Percentiles rank a stretch among this genome's conserved stretches.
phyloP scores from a whole-genome alignment of 2,888 invertebrate species.

The Tachystola acroxantha region DNA sequence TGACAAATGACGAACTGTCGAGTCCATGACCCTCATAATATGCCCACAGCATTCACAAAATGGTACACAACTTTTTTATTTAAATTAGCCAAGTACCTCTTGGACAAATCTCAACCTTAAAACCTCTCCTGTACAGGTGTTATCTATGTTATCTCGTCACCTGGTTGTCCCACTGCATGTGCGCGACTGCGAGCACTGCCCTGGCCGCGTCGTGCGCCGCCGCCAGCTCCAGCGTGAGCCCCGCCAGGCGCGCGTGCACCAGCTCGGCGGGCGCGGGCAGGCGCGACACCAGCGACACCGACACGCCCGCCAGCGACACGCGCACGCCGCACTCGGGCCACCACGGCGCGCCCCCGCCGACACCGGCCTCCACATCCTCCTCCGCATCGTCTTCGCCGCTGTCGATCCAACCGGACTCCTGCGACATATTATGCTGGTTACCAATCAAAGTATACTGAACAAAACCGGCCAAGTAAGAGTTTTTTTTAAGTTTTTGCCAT shows the following conservation, averaged over 20 bases:
- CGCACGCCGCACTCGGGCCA: slow-evolving; percentile 80
- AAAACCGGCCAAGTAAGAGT: not conserved
- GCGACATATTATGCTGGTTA: not conserved
- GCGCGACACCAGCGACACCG: slow-evolving; percentile 87
- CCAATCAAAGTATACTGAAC: too few species aligned
- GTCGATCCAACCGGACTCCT: slow-evolving; percentile 51
- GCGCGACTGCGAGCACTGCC: slow-evolving; percentile 84
- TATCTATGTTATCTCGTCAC: too few species aligned
- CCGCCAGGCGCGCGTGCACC: slow-evolving; percentile 83
- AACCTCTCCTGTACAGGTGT: too few species aligned
- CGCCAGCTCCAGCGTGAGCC: slow-evolving; percentile 80
- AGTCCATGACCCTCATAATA: too few species aligned
- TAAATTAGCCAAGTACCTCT: too few species aligned
- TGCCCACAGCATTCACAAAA: too few species aligned
- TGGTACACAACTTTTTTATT: too few species aligned
- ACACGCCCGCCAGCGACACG: slow-evolving; percentile 81
- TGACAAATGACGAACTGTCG: too few species aligned
- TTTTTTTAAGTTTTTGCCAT: too few species aligned
- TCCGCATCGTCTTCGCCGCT: slow-evolving; percentile 34
- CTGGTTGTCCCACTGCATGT: slow-evolving; percentile 94
- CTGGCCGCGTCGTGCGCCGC: slow-evolving; percentile 56
- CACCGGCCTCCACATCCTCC: slow-evolving; percentile 28
- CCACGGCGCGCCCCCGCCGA: slow-evolving; percentile 16
- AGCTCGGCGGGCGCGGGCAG: slow-evolving; percentile 86
- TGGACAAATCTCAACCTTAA: too few species aligned